Conservation (phyloP, 2,888 invertebrate genomes). For the Phragmatobia fuliginosa region DNA sequence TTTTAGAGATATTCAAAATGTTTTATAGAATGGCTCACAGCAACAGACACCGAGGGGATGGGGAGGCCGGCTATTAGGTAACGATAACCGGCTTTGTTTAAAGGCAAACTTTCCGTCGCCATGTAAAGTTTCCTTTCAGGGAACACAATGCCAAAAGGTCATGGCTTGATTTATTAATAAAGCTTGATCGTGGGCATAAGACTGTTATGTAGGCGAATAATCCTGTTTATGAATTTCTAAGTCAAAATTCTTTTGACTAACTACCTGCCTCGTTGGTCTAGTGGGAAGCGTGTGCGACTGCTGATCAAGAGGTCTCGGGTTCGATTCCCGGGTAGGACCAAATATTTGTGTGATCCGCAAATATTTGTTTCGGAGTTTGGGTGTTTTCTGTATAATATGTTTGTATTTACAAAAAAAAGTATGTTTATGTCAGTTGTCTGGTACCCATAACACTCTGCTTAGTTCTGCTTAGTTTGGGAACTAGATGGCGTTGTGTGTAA, state of each 20-base stretch:
- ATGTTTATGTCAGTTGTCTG: too few species aligned
- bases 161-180: conserved; percentile 27
- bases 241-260: conserved; percentile 5
- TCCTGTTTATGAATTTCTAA: conserved; percentile 1
- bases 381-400: too few species aligned
- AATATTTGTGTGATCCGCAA: too few species aligned
- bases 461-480: too few species aligned
- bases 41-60: not conserved
- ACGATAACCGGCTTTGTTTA: conserved; percentile 8
- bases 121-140: conserved; percentile 25
- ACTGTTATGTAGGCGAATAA: conserved; percentile 3
- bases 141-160: conserved; percentile 34
- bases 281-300: too few species aligned
- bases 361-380: too few species aligned
- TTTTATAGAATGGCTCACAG: not conserved
- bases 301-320: too few species aligned
- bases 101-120: conserved; percentile 7
- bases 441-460: too few species aligned
- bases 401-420: too few species aligned
- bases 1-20: not conserved
- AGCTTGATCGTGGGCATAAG: conserved; percentile 22
- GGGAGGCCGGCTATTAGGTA: conserved; percentile 6
- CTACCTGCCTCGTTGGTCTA: too few species aligned
- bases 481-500: too few species aligned
- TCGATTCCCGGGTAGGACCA: too few species aligned